Percentiles rank a stretch among this genome's conserved stretches.
Conservation (phyloP, 2,797 vertebrate genomes). For the Sebastes reedi region DNA sequence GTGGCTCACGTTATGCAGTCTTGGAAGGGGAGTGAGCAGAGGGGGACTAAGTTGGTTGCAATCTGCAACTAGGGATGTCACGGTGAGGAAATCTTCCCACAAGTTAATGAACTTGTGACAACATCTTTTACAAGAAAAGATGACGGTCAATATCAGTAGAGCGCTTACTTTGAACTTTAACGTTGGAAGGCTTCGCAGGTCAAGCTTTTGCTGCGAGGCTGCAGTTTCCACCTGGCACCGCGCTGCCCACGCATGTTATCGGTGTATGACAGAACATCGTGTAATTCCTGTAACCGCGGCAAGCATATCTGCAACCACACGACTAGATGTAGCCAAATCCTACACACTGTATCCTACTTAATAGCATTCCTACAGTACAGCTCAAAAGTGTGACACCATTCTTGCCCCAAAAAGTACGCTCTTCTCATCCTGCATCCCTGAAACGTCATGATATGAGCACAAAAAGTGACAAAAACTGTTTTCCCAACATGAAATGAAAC, state of each 20-base stretch:
- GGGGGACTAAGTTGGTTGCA: too few relatives aligned
- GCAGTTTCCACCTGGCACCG: accelerated
- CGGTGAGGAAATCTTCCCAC: too few relatives aligned
- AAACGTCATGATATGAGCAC: neutral
- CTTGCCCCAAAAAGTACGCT: accelerated
- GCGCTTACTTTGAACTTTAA: too few relatives aligned
- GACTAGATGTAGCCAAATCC: accelerated
- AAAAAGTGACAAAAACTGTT: neutral
- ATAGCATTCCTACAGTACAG: neutral
- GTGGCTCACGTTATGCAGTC: too few relatives aligned
- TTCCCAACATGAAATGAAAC: neutral
- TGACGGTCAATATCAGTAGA: too few relatives aligned
- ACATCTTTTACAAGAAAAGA: too few relatives aligned
- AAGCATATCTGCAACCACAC: accelerated
- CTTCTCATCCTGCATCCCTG: neutral
- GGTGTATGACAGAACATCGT: accelerated
- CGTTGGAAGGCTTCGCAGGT: accelerated
- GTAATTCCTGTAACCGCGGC: too few relatives aligned
- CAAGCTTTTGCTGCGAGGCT: too few relatives aligned
- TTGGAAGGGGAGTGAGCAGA: too few relatives aligned
- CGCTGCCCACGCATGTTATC: accelerated
- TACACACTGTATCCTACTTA: too few relatives aligned
- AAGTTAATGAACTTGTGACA: too few relatives aligned
- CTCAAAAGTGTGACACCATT: neutral
- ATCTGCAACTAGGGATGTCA: too few relatives aligned